phyloP scores from a whole-genome alignment of 2,888 invertebrate species.

The Dascillus cervinus region DNA sequence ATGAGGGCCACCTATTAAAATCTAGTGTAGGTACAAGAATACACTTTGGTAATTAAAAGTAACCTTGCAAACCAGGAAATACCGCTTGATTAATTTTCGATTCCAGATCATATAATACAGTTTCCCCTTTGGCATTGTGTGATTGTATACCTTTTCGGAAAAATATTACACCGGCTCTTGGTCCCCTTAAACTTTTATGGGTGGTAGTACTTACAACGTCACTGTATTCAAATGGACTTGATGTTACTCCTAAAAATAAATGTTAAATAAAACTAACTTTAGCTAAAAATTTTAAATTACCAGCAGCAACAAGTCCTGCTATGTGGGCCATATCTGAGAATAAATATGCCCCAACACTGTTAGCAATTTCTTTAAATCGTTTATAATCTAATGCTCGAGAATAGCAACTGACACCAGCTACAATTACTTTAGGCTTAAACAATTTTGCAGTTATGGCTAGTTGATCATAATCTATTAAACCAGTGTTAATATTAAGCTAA shows the following conservation, averaged over 20 bases:
- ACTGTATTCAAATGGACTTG: constrained; percentile 83
- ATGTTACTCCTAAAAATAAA: constrained; percentile 65
- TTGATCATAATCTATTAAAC: constrained; percentile 88
- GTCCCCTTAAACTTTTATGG: constrained; percentile 88
- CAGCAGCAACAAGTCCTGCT: constrained; percentile 85
- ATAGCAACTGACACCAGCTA: constrained; percentile 93
- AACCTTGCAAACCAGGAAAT: constrained; percentile 85
- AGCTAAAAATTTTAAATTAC: constrained; percentile 32
- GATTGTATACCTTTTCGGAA: constrained; percentile 82
- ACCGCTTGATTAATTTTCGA: constrained; percentile 81
- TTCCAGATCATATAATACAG: constrained; percentile 82
- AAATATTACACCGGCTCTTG: constrained; percentile 85
- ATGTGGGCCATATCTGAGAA: constrained; percentile 97
- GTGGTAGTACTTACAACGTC: constrained; percentile 94
- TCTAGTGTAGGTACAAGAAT: background rate
- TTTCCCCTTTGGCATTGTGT: constrained; percentile 73
- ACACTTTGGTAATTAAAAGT: background rate
- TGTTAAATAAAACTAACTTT: too few relatives aligned
- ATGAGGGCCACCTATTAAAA: constrained; percentile 72
- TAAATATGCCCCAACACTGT: constrained; percentile 77
- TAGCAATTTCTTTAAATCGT: constrained; percentile 74
- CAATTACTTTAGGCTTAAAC: constrained; percentile 87
- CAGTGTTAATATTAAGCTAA: constrained; percentile 65
- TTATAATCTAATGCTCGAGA: constrained; percentile 88
- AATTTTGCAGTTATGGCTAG: constrained; percentile 72